Evolutionary conservation across 2,888 invertebrate genomes (phyloP), one percentile per base, ranked within the genome.

Genomic region (Dynastes grantii): DNA sequence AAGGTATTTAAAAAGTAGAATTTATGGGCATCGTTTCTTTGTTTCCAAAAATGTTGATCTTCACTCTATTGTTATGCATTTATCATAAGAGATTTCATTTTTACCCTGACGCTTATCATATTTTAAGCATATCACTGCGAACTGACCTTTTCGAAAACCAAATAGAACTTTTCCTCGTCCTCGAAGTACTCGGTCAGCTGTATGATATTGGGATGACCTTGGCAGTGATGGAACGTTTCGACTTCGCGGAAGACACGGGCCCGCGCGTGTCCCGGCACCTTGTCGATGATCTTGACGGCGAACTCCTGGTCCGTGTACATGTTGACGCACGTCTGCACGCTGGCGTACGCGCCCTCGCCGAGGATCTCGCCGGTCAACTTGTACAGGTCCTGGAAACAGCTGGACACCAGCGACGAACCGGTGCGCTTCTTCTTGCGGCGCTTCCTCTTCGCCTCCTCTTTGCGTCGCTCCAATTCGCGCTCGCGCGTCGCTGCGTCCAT

Each of bases 141-240:
- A 45, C 81, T 88, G 84, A 93, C 95, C 92, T 98, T 98, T 90
- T 99, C 98, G 91, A 98, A 99, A 88, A 98, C 97, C 90, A 99
- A 94, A 90, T 97, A 98, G 90, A 98, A 98, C 91, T 95, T 95
- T 90, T 96, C 96, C 86, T 97, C 96, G 91, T 98, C 98, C 90
- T 98, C 98, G 90, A 98, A 97, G 91, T 96, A 97, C 90, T 99
- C 98, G 86, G 97, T 95, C 89, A 99, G 93, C 91, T 98, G 98
- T 88, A 99, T 96, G 90, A 99, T 98, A 90, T 98, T 97, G 81
- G 96, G 96, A 91, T 99, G 98, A 85, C 97, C 97, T 90, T 97
- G 96, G 90, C 98, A 99, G 90, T 98, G 96, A 91, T 98, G 97
- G 93, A 99, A 98, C 83, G 98, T 98, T 91, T 99, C 98, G 87